Base-by-base conservation (phyloP, 2,797 vertebrate genomes). In the Takifugu ocellatus region DNA sequence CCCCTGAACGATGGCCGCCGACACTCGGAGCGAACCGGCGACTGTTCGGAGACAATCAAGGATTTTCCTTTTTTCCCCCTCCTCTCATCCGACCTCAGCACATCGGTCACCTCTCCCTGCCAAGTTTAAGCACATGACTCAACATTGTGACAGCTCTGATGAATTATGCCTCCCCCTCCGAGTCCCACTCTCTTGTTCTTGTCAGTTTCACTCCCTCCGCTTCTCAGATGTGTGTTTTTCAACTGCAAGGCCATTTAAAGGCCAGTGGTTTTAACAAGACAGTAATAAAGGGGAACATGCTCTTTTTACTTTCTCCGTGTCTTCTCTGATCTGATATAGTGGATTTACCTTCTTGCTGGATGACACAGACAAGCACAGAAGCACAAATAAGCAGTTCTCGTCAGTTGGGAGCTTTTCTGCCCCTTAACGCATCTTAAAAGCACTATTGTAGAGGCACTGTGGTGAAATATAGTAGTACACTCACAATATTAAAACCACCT, bases 211-310 rank as follows among this genome's bases (percentile, higher is more conserved):
- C 60, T 60, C 59, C 60, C 70, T 77, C 63, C 63, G 62, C 63
- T 68, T 84, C 69, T 76, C 58, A 72, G 36, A 74, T 79, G 52
- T 71, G 52, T 60, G 73, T 75, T 85, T 79, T 77, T 76, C 62
- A 74, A 68, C 69, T 70, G 69, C 59, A 62, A 58, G 66, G 58
- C 62, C 45, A 54, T 85, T 84, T 81, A 76, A 79, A 82, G 81
- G 59, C 66, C 70, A 75, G 61, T 81, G 80, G 66, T 72, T 87
- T 89, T 89, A 81, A 88, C 73, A 84, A 80, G 80, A 83, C 75
- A 72, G 77, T 87, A 84, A 81, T 88, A 84, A 56, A 43, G 25
- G 11, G 51, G 17, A 72, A 69, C 58, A 60, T 54, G 63, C 64
- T 79, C 59, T 68, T 17, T 71, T 72, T 64, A 51, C 52, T 65